These are phyloP conservation scores for Apis laboriosa DNA, from an alignment of 1,140 invertebrate genomes.

Conservation along the genomic window DNA sequence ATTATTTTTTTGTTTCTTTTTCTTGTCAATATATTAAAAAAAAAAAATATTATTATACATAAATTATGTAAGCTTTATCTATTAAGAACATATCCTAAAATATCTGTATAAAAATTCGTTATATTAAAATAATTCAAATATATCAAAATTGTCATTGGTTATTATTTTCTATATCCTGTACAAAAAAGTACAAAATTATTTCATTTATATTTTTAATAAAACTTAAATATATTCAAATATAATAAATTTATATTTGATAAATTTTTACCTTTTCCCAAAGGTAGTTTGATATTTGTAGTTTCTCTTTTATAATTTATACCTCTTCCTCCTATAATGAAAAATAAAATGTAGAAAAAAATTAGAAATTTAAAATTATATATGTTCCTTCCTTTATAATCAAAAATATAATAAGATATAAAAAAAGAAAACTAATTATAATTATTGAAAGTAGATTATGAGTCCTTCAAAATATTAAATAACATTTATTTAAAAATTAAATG, in stretches of 20 bases:
- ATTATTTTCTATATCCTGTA: neutral
- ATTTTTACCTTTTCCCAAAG: neutral
- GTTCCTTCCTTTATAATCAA: too few relatives aligned
- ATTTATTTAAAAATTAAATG: neutral
- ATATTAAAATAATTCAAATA: neutral
- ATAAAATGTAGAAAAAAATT: neutral
- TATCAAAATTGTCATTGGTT: neutral
- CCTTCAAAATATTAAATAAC: neutral
- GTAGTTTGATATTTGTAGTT: neutral
- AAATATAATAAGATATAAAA: too few relatives aligned
- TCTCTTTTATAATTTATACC: neutral
- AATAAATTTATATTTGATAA: neutral
- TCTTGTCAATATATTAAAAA: neutral
- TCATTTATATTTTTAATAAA: neutral
- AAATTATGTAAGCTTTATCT: neutral
- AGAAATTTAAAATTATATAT: too few relatives aligned
- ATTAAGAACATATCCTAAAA: neutral
- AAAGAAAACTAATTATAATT: neutral
- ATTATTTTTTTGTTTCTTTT: neutral
- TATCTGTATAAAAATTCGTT: neutral
- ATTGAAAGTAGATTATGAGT: neutral
- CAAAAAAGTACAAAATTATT: neutral
- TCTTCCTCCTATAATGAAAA: neutral
- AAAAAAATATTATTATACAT: neutral
- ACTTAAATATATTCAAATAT: neutral